phyloP scores from a whole-genome alignment of 2,113 vertebrate genomes.

The Castor canadensis region DNA sequence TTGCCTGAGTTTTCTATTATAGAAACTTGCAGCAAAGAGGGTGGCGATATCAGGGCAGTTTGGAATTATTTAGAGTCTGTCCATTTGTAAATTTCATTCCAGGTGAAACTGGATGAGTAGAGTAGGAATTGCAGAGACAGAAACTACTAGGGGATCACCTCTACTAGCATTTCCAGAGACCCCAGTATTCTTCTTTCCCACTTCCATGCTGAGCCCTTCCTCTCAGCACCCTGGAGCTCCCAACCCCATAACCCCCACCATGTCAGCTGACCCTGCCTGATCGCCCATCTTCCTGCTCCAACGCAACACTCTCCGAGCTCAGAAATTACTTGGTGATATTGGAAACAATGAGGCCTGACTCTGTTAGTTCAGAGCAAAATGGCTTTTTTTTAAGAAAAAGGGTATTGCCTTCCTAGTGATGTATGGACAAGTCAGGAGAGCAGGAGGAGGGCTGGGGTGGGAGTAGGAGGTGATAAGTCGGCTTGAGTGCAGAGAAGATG shows the following conservation, averaged over 20 bases:
- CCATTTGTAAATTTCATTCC: neutral
- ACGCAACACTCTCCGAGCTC: constrained; percentile 53
- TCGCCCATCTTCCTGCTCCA: constrained; percentile 41
- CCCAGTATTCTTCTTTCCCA: neutral
- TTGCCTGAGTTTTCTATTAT: constrained; percentile 25
- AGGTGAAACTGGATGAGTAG: neutral
- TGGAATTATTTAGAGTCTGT: neutral
- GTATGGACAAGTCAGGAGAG: constrained; percentile 7
- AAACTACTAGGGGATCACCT: neutral
- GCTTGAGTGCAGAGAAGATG: neutral
- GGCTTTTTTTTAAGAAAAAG: constrained; percentile 5
- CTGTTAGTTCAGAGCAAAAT: constrained; percentile 59
- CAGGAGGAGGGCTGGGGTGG: neutral
- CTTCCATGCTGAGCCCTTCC: neutral
- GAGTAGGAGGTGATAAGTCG: neutral
- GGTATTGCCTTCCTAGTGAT: constrained; percentile 50
- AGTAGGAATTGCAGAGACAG: neutral
- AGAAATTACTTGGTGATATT: constrained; percentile 64
- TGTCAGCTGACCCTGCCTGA: constrained; percentile 6
- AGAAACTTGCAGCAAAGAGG: neutral
- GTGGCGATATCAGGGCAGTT: neutral
- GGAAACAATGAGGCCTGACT: constrained; percentile 72
- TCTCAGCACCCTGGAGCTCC: neutral
- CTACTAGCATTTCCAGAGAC: neutral
- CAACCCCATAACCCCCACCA: accelerated